Base-by-base conservation (phyloP, 2,888 invertebrate species). In the Drosophila incognita region DNA sequence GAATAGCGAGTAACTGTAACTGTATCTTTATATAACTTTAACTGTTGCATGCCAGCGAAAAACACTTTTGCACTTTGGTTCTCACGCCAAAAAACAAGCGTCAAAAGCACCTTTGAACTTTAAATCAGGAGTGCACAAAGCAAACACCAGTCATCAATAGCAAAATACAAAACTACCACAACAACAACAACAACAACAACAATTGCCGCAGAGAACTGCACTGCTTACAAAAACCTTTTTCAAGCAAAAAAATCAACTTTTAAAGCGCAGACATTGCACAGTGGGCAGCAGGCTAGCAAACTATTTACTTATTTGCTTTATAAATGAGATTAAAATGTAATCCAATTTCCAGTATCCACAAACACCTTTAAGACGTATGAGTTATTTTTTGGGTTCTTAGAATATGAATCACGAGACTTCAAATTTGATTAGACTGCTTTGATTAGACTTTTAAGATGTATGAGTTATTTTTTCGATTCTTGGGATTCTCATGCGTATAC, bases 111-210 rank as follows among this genome's bases (percentile, higher is more conserved):
- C 85, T 86, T 90, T 86, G 85, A 86, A 90, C 90, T 86, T 86
- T 86, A 85, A 89, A 83, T 76, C 88, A 72, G 90, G 85, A 85
- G 85, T 85, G 87, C 84, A 83, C 79, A 83, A 77, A 78, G 81
- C 88, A 88, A 90, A 83, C 88, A 90, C 76, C 88, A 90, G 81
- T 81, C 81, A 88, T 81, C 90, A 86, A 83, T 81, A 65, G 68
- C 64, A 77, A 69, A 63, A 33, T 63, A 42, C 64, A 69, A 40
- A 27, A 42, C 46, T 24, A 8, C 46, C 2, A 35, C 21, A 36
- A 63, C 18, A 59, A 38, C 11, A 33, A 21, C 8, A 57, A 38
- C 11, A 33, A 21, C 8, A 57, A 29, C 56, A 64, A 35, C 35
- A 36, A 51, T 68, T 33, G 66, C 76, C 69, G 66, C 49, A 27